A percentile compares a stretch with the other conserved stretches of the same genome.
Evolutionary conservation across 2,113 vertebrate genomes (phyloP).

Genomic region (Suncus etruscus): DNA sequence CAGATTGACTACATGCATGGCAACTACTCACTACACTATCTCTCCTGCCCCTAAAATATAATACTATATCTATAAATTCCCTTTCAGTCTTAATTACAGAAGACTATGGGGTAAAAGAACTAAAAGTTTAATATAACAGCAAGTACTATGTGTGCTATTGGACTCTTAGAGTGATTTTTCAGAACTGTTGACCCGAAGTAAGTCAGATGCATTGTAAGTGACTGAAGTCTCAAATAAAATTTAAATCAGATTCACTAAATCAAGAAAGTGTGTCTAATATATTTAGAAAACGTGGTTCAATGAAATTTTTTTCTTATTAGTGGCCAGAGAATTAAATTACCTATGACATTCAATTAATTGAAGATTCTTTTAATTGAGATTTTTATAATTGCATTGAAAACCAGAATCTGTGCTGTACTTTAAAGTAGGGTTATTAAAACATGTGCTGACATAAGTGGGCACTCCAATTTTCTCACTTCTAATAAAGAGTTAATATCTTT

Average conservation of each 20-base stretch:
- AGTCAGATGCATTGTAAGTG: background rate
- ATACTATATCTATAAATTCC: background rate
- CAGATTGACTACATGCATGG: no score
- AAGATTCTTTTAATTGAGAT: constrained; percentile 37
- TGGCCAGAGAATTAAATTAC: constrained; percentile 68
- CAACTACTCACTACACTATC: no score
- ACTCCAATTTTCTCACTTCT: accelerated
- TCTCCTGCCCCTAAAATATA: no score
- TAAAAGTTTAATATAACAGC: no score
- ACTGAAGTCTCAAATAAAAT: constrained; percentile 52
- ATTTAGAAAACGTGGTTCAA: constrained; percentile 34
- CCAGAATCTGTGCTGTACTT: background rate
- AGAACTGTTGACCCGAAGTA: background rate
- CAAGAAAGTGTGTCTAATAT: constrained; percentile 6
- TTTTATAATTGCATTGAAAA: constrained; percentile 13
- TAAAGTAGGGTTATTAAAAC: background rate
- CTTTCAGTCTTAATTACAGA: constrained; percentile 43
- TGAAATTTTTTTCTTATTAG: constrained; percentile 50
- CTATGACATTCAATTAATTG: constrained; percentile 5
- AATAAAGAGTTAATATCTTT: background rate
- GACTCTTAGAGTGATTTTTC: background rate
- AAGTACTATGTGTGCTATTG: background rate
- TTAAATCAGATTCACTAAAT: constrained; percentile 47
- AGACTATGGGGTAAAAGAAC: background rate
- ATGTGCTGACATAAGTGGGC: background rate